Evolutionary conservation across 2,888 invertebrate genomes (phyloP), one percentile per base, ranked within the genome.

Genomic region (Drosophila setosimentum): DNA sequence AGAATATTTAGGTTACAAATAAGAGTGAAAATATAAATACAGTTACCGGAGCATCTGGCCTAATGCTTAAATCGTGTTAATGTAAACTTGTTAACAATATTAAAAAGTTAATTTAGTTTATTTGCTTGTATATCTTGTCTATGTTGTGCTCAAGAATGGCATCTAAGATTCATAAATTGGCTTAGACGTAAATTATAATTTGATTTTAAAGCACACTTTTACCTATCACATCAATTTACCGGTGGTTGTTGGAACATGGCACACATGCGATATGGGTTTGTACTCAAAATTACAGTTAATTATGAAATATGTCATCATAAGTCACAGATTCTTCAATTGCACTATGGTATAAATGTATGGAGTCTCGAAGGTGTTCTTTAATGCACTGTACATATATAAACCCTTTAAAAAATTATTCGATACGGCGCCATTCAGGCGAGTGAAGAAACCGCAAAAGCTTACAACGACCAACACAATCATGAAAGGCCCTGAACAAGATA

Each of bases 401-500:
- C 49, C 40, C 40, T 18, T 33, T 33, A 24, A 24, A 50, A 29
- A 51, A 42, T 21, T 66, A 21, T 45, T 16, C 27, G 21, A 29
- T 21, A 29, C n/a, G 37, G 4, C n/a, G n/a, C 35, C 42, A 35
- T 58, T 57, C 13, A 32, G 54, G 27, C 32, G 45, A n/a, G 37
- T 21, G n/a, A 21, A 64, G 53, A 58, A 58, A 64, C 58, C 64
- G 7, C 58, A 64, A 64, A 71, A 45, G 51, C 58, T 71, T 58
- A 48, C 37, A 51, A 50, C 40, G 50, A 24, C 27, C 59, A n/a
- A 18, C 13, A 37, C 18, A 33, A 70, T 49, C 57, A 72, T 27
- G 59, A 73, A 45, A 50, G 32, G 48, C 57, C 40, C 51, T 33
- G n/a, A 40, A 42, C 21, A 59, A 27, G 24, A 21, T 32, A 54